Percentiles rank a stretch among this genome's conserved stretches.
These are phyloP conservation scores for Geococcyx californianus DNA, from an alignment of 2,113 vertebrate species.

Conservation along the genomic window DNA sequence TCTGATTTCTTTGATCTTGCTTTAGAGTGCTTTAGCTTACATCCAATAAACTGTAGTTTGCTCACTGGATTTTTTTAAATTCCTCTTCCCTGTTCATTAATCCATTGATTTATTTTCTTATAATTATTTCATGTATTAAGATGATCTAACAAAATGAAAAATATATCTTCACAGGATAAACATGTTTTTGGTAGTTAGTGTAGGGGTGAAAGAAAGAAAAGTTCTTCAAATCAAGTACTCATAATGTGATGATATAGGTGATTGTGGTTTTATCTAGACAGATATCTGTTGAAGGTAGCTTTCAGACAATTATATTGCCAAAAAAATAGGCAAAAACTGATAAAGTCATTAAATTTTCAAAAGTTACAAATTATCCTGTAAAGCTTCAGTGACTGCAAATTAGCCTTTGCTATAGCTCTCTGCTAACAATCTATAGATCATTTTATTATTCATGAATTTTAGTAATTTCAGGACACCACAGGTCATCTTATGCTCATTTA, in stretches of 20 bases:
- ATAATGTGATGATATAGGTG: not conserved
- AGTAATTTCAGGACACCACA: conserved; percentile 83
- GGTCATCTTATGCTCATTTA: conserved; percentile 82
- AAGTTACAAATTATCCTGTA: conserved; percentile 82
- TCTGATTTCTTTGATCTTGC: not conserved
- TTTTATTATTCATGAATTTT: conserved; percentile 85
- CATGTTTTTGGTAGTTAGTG: not conserved
- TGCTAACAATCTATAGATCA: conserved; percentile 85
- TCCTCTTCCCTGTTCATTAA: not conserved
- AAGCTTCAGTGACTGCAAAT: conserved; percentile 81
- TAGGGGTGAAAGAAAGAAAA: not conserved
- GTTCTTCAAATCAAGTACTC: not conserved
- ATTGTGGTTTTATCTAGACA: conserved; percentile 40
- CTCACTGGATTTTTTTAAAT: not conserved
- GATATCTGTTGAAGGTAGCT: conserved; percentile 40
- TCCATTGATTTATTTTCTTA: not conserved
- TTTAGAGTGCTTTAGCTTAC: not conserved
- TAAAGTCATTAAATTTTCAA: conserved; percentile 84
- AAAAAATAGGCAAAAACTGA: conserved; percentile 76
- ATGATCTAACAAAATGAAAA: not conserved
- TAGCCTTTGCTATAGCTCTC: conserved; percentile 78
- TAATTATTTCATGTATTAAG: not conserved
- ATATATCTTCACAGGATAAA: not conserved
- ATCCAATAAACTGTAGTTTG: not conserved
- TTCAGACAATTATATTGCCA: conserved; percentile 68